Percentiles rank a stretch among this genome's conserved stretches.
Conservation (phyloP, 1,140 invertebrate species). For the Leptestheria dahalacensis region DNA sequence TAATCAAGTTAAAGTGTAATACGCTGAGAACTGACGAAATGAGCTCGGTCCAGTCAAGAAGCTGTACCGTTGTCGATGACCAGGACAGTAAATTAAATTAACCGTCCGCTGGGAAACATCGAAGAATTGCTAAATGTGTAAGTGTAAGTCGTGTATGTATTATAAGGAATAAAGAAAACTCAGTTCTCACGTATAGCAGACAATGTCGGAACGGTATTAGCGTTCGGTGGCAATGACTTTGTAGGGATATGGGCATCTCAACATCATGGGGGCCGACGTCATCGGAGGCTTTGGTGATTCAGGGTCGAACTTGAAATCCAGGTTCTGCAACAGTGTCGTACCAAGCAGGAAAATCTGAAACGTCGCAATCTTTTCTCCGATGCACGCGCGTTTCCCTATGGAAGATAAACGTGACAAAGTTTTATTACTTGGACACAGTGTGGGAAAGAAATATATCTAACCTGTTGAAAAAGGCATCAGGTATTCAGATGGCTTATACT, state of each 20-base stretch:
- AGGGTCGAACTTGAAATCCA: not conserved
- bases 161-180: too few species aligned
- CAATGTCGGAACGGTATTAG: too few species aligned
- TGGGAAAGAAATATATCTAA: conserved; percentile 4
- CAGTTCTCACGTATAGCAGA: too few species aligned
- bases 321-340: conserved; percentile 11
- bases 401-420: not conserved
- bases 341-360: conserved; percentile 29
- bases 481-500: not conserved
- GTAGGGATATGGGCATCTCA: not conserved
- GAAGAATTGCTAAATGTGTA: too few species aligned
- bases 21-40: too few species aligned
- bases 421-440: not conserved
- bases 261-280: not conserved
- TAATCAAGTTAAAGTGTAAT: too few species aligned
- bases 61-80: too few species aligned
- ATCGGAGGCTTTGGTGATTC: not conserved
- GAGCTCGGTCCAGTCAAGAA: too few species aligned
- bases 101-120: too few species aligned
- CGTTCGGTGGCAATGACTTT: not conserved
- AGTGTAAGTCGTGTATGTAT: too few species aligned
- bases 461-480: conserved; percentile 2
- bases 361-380: conserved; percentile 28
- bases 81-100: too few species aligned
- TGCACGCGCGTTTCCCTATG: conserved; percentile 22